phyloP scores from a whole-genome alignment of 64 coral and sea anemone genomes.

The Montipora efflorescens region DNA sequence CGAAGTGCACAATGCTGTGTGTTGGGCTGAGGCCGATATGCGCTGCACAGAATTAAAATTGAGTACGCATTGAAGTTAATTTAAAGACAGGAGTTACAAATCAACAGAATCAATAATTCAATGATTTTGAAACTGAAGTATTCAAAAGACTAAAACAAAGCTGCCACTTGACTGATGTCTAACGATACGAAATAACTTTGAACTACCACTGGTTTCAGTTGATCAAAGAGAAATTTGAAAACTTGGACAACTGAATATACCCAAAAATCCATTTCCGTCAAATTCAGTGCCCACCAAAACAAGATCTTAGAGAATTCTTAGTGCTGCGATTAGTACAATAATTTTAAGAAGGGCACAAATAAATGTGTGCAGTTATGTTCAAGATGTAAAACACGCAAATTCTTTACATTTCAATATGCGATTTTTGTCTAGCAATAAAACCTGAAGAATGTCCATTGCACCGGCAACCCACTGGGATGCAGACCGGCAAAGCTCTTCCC shows the following conservation, averaged over 20 bases:
- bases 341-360: no score
- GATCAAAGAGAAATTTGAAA: not conserved
- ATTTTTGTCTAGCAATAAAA: constrained; percentile 9
- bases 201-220: not conserved
- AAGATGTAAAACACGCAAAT: not conserved
- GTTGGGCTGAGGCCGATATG: no score
- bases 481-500: not conserved
- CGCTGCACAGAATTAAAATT: no score
- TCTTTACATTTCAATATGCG: not conserved
- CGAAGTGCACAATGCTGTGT: no score
- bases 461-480: not conserved
- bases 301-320: no score
- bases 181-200: not conserved
- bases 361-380: not conserved
- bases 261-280: no score
- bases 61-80: no score
- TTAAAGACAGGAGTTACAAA: not conserved
- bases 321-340: no score
- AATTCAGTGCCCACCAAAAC: no score
- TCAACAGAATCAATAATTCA: not conserved
- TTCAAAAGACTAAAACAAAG: no score
- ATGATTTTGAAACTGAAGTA: no score
- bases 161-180: not conserved
- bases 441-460: not conserved
- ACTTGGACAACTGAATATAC: no score